Evolutionary conservation across 2,888 invertebrate genomes (phyloP).

Genomic region (Tachystola acroxantha): DNA sequence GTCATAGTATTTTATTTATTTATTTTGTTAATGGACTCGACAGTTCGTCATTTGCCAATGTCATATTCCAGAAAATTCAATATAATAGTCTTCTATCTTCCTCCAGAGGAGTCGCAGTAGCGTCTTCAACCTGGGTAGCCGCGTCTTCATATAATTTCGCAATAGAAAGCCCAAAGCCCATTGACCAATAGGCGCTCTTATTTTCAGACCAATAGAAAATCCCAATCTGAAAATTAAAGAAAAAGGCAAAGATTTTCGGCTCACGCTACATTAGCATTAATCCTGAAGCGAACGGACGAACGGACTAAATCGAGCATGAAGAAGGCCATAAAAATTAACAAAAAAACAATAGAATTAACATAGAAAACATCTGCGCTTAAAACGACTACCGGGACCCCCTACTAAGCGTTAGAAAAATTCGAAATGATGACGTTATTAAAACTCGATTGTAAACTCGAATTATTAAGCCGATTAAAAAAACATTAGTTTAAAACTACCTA

Average conservation of each 20-base stretch:
- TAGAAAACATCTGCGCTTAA: slow-evolving; percentile 74
- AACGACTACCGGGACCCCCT: slow-evolving; percentile 41
- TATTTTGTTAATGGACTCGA: too few species aligned
- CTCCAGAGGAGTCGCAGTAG: too few species aligned
- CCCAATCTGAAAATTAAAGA: slow-evolving; percentile 18
- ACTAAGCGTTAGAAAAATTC: slow-evolving; percentile 26
- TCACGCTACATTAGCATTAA: slow-evolving; percentile 59
- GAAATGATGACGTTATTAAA: too few species aligned
- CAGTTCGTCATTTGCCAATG: too few species aligned
- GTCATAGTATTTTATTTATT: too few species aligned
- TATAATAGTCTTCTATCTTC: too few species aligned
- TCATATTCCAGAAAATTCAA: too few species aligned
- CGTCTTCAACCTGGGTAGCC: too few species aligned
- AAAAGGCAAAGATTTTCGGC: slow-evolving; percentile 39
- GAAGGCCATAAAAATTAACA: slow-evolving; percentile 74
- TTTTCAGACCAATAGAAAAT: slow-evolving; percentile 1
- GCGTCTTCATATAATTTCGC: neutral
- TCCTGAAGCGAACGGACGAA: slow-evolving; percentile 60
- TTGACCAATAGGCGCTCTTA: neutral
- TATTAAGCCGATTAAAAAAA: too few species aligned
- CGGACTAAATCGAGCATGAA: slow-evolving; percentile 72
- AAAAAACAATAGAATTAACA: slow-evolving; percentile 78
- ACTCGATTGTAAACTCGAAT: neutral
- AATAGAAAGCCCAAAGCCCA: neutral
- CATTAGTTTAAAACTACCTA: too few species aligned